A percentile compares a stretch with the other conserved stretches of the same genome.
Evolutionary conservation across 1,140 invertebrate species (phyloP).

Genomic region (Drosophila ogumai): DNA sequence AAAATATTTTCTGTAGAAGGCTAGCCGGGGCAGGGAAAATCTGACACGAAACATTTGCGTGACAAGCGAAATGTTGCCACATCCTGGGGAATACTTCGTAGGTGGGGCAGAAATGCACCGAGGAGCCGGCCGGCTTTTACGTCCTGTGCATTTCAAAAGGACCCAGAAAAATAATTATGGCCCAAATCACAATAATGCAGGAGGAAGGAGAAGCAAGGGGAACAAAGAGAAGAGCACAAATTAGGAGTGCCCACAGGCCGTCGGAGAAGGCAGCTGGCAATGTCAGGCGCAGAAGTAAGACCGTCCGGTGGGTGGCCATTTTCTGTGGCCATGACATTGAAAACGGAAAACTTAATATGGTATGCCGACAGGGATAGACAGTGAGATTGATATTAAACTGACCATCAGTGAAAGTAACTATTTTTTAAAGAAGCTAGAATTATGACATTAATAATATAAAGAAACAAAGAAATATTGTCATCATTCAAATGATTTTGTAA

Average conservation of each 20-base stretch:
- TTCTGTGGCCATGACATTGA: slow-evolving; percentile 52
- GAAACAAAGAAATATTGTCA: too few species aligned
- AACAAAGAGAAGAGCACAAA: slow-evolving; percentile 27
- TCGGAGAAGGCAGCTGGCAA: slow-evolving; percentile 6
- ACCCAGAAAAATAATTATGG: slow-evolving; percentile 67
- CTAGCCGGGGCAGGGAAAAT: slow-evolving; percentile 64
- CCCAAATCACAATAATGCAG: slow-evolving; percentile 55
- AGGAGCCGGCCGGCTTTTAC: background rate
- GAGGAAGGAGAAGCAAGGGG: slow-evolving; percentile 3
- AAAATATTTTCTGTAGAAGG: slow-evolving; percentile 50
- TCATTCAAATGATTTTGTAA: background rate
- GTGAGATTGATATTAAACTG: slow-evolving; percentile 6
- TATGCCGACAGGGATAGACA: background rate
- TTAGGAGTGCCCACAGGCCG: slow-evolving; percentile 37
- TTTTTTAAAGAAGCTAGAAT: background rate
- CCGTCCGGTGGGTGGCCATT: slow-evolving; percentile 11
- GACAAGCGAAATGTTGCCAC: slow-evolving; percentile 66
- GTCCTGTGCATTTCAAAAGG: slow-evolving; percentile 33
- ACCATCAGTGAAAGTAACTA: background rate
- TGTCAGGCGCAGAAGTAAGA: slow-evolving; percentile 41
- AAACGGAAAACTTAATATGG: slow-evolving; percentile 25
- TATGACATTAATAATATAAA: too few species aligned
- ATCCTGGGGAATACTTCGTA: slow-evolving; percentile 16
- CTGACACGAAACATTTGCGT: slow-evolving; percentile 78
- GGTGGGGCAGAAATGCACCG: slow-evolving; percentile 3